Conservation (phyloP, 2,113 vertebrate species). For the Tragelaphus buxtoni region DNA sequence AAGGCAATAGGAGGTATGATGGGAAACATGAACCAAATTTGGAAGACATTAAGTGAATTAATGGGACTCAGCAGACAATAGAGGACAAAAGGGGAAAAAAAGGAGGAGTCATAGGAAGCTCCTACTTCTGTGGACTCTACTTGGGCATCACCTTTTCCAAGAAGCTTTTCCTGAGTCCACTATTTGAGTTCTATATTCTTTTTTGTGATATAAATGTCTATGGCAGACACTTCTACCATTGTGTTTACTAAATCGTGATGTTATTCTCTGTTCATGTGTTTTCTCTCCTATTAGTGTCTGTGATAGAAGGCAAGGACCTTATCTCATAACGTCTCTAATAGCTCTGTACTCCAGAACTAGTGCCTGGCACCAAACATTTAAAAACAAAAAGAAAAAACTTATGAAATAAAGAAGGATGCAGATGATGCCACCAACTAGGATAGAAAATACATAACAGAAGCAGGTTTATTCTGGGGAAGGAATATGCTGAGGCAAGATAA, state of each 20-base stretch:
- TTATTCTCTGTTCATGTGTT: background rate
- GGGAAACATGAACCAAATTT: background rate
- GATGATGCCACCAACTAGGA: background rate
- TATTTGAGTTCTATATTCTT: background rate
- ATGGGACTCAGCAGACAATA: background rate
- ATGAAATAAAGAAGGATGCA: background rate
- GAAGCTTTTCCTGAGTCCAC: constrained; percentile 6
- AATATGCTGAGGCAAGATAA: background rate
- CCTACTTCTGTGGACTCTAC: background rate
- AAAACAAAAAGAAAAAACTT: background rate
- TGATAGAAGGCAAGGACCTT: background rate
- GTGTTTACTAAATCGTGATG: background rate
- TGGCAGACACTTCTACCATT: background rate
- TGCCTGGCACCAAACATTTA: background rate
- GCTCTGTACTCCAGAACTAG: background rate
- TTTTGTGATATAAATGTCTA: background rate
- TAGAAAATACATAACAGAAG: background rate
- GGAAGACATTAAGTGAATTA: background rate
- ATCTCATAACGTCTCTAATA: background rate
- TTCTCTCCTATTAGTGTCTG: background rate
- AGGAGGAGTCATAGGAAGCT: background rate
- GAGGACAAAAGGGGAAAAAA: background rate
- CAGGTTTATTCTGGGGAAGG: background rate
- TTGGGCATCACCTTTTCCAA: background rate
- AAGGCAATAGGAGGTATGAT: background rate